A percentile compares a stretch with the other conserved stretches of the same genome.
Conservation (phyloP, 2,113 vertebrate genomes). For the Chamaea fasciata region DNA sequence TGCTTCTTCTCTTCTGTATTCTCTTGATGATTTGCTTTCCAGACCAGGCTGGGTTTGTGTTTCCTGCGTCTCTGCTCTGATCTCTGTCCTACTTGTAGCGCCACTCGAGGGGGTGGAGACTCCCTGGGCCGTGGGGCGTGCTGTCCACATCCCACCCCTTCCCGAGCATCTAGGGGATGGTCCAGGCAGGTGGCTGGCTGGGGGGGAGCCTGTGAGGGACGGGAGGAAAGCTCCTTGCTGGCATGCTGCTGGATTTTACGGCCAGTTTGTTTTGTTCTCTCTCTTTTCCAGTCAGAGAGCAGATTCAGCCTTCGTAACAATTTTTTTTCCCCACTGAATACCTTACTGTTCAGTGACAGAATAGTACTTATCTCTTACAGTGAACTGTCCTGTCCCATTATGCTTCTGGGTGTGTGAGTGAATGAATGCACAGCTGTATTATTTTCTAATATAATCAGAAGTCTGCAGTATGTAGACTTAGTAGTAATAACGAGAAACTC, state of each 20-base stretch:
- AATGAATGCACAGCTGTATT: background rate
- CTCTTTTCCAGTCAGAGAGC: background rate
- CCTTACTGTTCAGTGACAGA: background rate
- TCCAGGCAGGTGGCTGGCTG: background rate
- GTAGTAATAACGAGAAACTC: background rate
- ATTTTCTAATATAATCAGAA: background rate
- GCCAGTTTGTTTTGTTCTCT: background rate
- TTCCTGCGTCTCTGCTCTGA: background rate
- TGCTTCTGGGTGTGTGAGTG: background rate
- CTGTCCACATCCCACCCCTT: background rate
- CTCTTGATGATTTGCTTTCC: background rate
- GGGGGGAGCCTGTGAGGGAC: background rate
- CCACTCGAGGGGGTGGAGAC: slow-evolving; percentile 48
- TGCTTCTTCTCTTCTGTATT: background rate
- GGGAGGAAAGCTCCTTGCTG: background rate
- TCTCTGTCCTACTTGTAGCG: background rate
- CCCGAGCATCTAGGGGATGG: background rate
- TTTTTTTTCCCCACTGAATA: background rate
- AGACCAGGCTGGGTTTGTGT: too few relatives aligned
- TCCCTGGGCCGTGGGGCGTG: background rate
- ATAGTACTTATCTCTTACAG: accelerated
- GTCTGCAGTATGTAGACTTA: background rate
- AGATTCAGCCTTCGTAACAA: background rate
- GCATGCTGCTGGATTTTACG: background rate
- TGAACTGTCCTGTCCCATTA: background rate